Evolutionary conservation across 2,888 invertebrate genomes (phyloP).

Genomic region (Prosopocoilus inquinatus): DNA sequence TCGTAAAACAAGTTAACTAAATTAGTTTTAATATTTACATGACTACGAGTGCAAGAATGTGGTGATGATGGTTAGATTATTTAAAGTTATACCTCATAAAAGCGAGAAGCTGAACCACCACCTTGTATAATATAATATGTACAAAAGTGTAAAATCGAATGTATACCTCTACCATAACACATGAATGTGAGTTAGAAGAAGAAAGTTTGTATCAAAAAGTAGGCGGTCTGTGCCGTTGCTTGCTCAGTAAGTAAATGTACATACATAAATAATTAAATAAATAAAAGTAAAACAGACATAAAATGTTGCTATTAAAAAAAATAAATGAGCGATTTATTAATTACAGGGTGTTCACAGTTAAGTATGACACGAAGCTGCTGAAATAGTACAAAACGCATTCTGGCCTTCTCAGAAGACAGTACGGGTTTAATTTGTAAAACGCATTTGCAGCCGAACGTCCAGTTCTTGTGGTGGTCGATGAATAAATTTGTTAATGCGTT

Average conservation of each 20-base stretch:
- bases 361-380: not conserved
- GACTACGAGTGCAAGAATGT: not conserved
- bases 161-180: not conserved
- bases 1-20: slow-evolving; percentile 39
- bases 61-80: not conserved
- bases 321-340: slow-evolving; percentile 9
- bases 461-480: slow-evolving; percentile 1
- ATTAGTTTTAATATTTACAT: slow-evolving; percentile 14
- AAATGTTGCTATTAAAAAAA: slow-evolving; percentile 3
- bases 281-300: slow-evolving; percentile 5
- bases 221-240: slow-evolving; percentile 17
- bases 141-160: not conserved
- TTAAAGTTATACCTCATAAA: not conserved
- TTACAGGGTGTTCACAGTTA: no score
- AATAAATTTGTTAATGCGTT: slow-evolving; percentile 4
- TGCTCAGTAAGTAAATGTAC: no score
- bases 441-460: not conserved
- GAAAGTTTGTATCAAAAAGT: not conserved
- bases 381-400: slow-evolving; percentile 4
- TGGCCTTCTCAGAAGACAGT: not conserved
- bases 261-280: not conserved
- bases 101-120: not conserved
- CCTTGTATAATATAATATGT: not conserved
- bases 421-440: not conserved
- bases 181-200: not conserved